Percentiles rank a stretch among this genome's conserved stretches.
These are phyloP conservation scores for Bradypodion pumilum DNA, from an alignment of 2,797 vertebrate genomes.

Conservation along the genomic window DNA sequence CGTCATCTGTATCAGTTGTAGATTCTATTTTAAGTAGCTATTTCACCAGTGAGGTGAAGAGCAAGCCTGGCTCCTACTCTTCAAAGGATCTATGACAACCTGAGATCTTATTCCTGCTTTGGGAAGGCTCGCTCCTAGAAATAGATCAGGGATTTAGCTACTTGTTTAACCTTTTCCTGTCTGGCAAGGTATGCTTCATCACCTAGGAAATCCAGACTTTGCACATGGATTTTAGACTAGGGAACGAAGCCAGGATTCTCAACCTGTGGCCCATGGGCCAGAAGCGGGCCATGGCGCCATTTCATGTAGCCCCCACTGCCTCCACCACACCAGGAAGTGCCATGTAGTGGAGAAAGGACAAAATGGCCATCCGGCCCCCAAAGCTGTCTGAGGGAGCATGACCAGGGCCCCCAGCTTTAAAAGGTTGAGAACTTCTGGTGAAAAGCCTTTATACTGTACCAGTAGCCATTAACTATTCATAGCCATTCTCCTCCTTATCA, in stretches of 20 bases:
- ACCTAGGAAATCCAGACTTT: not conserved
- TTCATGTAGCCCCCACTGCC: too few relatives aligned
- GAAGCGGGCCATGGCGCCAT: too few relatives aligned
- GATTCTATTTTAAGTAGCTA: conserved; percentile 24
- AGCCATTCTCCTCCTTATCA: too few relatives aligned
- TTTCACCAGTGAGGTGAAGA: not conserved
- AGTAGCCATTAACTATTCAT: not conserved
- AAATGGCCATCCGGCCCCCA: too few relatives aligned
- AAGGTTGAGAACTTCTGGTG: too few relatives aligned
- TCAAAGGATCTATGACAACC: not conserved
- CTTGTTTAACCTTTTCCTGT: conserved; percentile 22
- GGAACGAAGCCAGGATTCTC: too few relatives aligned
- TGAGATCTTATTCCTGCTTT: conserved; percentile 19
- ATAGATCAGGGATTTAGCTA: conserved; percentile 23
- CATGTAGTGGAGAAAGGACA: too few relatives aligned
- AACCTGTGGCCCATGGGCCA: too few relatives aligned
- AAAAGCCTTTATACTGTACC: not conserved
- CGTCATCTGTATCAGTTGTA: not conserved
- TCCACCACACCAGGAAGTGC: too few relatives aligned
- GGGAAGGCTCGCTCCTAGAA: conserved; percentile 26
- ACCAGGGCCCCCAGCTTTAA: too few relatives aligned
- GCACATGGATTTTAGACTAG: too few relatives aligned
- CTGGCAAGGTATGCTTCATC: not conserved
- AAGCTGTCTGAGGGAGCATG: too few relatives aligned
- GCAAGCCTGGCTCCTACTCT: not conserved